Evolutionary conservation across 2,113 vertebrate genomes (phyloP), one percentile per base, ranked within the genome.

Genomic region (Sebastes fasciatus): DNA sequence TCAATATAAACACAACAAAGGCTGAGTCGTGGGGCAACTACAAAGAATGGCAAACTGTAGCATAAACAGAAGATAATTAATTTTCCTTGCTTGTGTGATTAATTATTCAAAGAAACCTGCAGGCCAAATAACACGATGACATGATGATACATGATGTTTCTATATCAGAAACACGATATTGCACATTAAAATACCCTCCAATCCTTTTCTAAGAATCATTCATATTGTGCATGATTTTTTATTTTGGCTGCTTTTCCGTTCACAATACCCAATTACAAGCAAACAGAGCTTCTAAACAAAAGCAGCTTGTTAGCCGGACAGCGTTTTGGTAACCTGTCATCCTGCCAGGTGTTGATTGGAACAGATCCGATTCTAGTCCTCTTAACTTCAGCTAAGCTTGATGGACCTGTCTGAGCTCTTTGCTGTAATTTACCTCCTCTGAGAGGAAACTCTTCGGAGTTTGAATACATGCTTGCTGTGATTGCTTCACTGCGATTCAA

Each of bases 291-390:
- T 71, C 69, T 43, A 68, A 88, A 89, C 78, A 88, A 76, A 70
- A 86, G 77, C 79, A 67, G 85, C 86, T 89, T 75, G 85, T 89
- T 86, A 84, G 75, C 88, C 63, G 74, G 77, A 72, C 74, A 23
- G 64, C 12, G 2, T 70, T 85, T 70, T 66, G 68, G 45, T 78
- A 67, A 83, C 85, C 77, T 72, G 85, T 81, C 85, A 71, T 81
- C 70, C 77, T 78, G 85, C 76, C 83, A 85, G 85, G 76, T 85
- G 74, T n/a, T 66, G 79, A 88, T 72, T 84, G 84, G 92, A 88
- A 61, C 77, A 3, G 60, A 88, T 82, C 88, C 26, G 17, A 45
- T 70, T 75, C 34, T 6, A 0, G 63, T 69, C 0, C 51, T 66
- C n/a, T 73, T 66, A 86, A 75, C 76, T 81, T 79, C 21, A 43